Evolutionary conservation across 1,140 invertebrate genomes (phyloP).

Genomic region (Amyelois transitella): DNA sequence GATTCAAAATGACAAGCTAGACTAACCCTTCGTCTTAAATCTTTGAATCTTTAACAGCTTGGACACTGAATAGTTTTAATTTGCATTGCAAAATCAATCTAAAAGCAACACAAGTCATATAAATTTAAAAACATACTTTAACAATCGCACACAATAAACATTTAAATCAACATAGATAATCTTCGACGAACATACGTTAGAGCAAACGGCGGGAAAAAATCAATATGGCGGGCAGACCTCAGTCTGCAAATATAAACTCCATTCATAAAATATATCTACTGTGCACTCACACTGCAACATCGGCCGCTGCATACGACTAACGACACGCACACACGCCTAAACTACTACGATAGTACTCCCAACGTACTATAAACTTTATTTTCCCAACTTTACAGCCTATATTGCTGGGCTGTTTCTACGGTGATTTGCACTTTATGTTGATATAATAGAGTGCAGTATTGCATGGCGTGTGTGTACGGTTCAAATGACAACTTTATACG

Average conservation of each 20-base stretch:
- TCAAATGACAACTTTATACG: constrained; percentile 2
- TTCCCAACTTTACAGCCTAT: constrained; percentile 48
- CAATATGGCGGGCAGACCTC: constrained; percentile 6
- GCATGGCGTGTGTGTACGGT: neutral
- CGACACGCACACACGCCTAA: constrained; percentile 30
- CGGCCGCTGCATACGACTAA: constrained; percentile 26
- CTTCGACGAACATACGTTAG: neutral
- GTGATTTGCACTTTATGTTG: neutral
- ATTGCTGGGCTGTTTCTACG: neutral
- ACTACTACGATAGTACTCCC: constrained; percentile 62
- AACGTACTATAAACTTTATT: constrained; percentile 67
- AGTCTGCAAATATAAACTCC: constrained; percentile 8
- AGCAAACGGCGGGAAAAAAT: constrained; percentile 6
- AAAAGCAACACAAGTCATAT: too few relatives aligned
- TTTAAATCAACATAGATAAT: neutral
- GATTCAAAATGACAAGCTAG: too few relatives aligned
- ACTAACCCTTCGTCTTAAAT: too few relatives aligned
- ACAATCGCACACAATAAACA: too few relatives aligned
- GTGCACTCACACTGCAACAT: constrained; percentile 22
- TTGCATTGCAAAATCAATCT: too few relatives aligned
- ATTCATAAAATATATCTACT: constrained; percentile 13
- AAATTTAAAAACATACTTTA: too few relatives aligned
- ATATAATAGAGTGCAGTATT: constrained; percentile 18
- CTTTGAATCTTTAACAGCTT: too few relatives aligned
- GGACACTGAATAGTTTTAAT: too few relatives aligned